phyloP scores from a whole-genome alignment of 2,113 vertebrate species.

The Glaucomys volans region DNA sequence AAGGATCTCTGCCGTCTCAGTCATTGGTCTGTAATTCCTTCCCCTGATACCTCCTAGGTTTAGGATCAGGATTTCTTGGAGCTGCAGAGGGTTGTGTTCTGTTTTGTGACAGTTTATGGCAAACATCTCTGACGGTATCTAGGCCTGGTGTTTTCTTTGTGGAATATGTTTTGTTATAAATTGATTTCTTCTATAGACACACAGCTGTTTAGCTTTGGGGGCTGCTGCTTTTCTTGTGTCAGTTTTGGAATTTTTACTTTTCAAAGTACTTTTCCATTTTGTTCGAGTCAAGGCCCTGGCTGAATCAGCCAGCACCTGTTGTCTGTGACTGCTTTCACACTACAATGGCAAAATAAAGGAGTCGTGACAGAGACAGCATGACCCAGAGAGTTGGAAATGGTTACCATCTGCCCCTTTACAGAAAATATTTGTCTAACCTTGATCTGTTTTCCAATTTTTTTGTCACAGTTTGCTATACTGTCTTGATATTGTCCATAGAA shows the following conservation, averaged over 20 bases:
- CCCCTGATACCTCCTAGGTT: background rate
- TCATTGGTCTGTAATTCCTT: background rate
- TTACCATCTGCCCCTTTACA: background rate
- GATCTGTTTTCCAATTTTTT: background rate
- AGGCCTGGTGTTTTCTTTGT: background rate
- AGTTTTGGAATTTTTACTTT: constrained; percentile 11
- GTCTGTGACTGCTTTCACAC: background rate
- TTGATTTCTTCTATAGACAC: background rate
- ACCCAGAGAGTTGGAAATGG: background rate
- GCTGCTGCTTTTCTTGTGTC: background rate
- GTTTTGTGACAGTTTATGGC: background rate
- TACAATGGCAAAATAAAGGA: no score
- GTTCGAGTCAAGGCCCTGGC: background rate
- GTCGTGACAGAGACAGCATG: accelerated
- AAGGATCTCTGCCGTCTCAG: background rate
- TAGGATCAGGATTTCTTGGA: background rate
- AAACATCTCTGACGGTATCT: background rate
- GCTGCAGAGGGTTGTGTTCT: background rate
- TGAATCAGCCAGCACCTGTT: background rate
- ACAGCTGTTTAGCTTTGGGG: background rate
- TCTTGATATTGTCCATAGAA: background rate
- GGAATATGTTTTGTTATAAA: background rate
- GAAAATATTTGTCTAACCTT: background rate
- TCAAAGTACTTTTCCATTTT: background rate
- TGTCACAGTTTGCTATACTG: background rate